Base-by-base conservation (phyloP, 2,113 vertebrate species). In the Ginglymostoma cirratum region DNA sequence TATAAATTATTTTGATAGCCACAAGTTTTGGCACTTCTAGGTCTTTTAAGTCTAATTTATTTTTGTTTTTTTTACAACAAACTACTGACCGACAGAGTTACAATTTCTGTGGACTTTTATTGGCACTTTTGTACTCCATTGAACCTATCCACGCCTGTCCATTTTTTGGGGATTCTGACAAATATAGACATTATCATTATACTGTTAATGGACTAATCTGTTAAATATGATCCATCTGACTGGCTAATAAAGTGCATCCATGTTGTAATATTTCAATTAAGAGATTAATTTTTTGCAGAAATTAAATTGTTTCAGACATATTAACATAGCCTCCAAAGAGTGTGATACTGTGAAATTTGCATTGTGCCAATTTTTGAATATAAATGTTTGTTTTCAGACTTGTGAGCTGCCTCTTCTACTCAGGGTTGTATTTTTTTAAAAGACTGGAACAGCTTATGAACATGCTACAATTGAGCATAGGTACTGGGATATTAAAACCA, bases 371-470 rank as follows among this genome's bases (percentile, higher is more conserved):
- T 87, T 93, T 93, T 93, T 67, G 12, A 70, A 94, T 45, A 69
- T 45, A 38, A n/a, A 69, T 21, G 21, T 94, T 42, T 92, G 3
- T 69, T 94, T 94, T 94, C 66, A 94, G 66, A 67, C 38, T 42
- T 66, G 55, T 69, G n/a, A 27, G 92, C 92, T 94, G 92, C 66
- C 92, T 45, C n/a, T 94, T 61, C 86, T 89, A 45, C 92, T 94
- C 92, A 94, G 66, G 92, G 92, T 94, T 69, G n/a, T 45, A 69
- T 94, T 69, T 65, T 67, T 85, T 93, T 67, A 45, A 66, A 94
- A 94, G 65, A 69, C 65, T 69, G 92, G 92, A 94, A 94, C 65
- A 94, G 45, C 92, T 69, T 42, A 38, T 94, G 92, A 94, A 69
- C 66, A 66, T 61, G 23, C n/a, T n/a, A 89, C 55, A 24, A 42